Conservation (phyloP, 2,888 invertebrate species). For the Artemia sp. region DNA sequence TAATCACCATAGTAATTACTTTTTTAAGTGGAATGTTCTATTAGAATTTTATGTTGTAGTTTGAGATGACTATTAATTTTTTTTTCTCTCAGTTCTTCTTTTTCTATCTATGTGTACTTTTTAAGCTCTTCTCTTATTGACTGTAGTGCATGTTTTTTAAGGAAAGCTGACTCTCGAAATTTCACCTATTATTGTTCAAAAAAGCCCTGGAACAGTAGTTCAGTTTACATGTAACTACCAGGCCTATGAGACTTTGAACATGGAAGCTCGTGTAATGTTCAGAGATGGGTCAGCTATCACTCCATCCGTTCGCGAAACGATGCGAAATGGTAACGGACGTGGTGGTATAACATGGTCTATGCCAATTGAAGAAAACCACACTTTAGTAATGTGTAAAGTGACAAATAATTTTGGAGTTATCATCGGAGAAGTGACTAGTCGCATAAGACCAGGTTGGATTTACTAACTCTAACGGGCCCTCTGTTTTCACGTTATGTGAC, state of each 20-base stretch:
- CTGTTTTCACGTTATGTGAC: no score
- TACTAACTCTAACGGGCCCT: no score
- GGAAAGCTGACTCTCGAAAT: conserved; percentile 13
- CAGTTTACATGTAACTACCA: conserved; percentile 19
- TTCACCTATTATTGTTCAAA: not conserved
- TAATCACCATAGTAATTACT: no score
- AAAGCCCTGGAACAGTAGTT: conserved; percentile 11
- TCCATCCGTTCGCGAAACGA: not conserved
- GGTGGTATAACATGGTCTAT: conserved; percentile 10
- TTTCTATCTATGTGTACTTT: no score
- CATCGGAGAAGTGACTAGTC: conserved; percentile 31
- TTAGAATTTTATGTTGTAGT: no score
- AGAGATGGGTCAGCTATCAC: not conserved
- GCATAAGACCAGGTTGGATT: conserved; percentile 31
- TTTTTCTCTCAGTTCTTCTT: no score
- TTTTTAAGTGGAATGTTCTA: no score
- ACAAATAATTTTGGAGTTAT: conserved; percentile 29
- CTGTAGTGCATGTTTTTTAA: not conserved
- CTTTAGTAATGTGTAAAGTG: conserved; percentile 32
- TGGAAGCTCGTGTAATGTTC: not conserved
- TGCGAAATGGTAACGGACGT: not conserved
- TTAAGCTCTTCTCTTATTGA: no score
- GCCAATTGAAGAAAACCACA: conserved; percentile 27
- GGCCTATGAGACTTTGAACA: conserved; percentile 18
- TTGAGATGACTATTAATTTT: no score